Conservation (phyloP, 2,797 vertebrate genomes). For the Falco cherrug region DNA sequence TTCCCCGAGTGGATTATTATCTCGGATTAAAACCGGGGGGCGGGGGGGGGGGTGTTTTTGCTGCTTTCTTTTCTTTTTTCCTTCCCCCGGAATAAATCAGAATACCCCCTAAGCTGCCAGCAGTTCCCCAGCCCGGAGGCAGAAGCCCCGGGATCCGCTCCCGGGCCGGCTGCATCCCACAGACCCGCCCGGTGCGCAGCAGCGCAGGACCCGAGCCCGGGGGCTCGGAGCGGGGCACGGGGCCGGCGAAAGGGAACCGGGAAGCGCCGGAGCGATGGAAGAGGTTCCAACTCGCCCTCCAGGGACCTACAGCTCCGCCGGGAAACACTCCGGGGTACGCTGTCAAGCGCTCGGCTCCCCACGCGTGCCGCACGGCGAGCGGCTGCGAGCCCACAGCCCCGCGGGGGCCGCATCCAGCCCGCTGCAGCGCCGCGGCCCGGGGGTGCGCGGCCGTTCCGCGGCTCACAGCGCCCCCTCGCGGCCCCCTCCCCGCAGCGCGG, state of each 20-base stretch:
- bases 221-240: background rate
- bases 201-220: rapidly evolving
- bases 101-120: background rate
- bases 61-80: background rate
- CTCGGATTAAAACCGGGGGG: background rate
- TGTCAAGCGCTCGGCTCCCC: background rate
- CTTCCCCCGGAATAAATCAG: background rate
- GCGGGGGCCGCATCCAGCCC: too few species aligned
- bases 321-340: background rate
- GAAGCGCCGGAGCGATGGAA: background rate
- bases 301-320: background rate
- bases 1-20: constrained; percentile 16
- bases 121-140: background rate
- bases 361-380: background rate
- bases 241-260: background rate
- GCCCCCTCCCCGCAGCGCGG: background rate
- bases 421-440: too few species aligned
- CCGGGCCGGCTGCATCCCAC: background rate
- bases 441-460: background rate
- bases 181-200: background rate
- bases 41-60: background rate
- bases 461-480: background rate
- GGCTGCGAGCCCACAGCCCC: background rate
- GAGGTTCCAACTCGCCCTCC: background rate
- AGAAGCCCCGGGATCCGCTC: background rate